Evolutionary conservation across 2,113 vertebrate species (phyloP).

Genomic region (Salminus brasiliensis): DNA sequence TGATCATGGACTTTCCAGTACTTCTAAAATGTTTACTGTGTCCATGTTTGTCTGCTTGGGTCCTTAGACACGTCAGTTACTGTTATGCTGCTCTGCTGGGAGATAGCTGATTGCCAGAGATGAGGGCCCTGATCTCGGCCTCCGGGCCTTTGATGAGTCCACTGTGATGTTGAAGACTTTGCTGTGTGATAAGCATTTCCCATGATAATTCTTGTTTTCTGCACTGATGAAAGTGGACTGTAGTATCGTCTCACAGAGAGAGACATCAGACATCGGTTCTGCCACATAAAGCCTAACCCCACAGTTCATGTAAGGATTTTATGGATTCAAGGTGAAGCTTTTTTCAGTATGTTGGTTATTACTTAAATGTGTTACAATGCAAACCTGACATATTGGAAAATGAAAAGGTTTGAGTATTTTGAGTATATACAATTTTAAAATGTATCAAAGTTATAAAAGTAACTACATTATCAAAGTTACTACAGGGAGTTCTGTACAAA

Average conservation of each 20-base stretch:
- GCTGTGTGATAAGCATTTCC: constrained; percentile 48
- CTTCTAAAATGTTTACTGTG: background rate
- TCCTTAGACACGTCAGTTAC: constrained; percentile 45
- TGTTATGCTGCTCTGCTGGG: constrained; percentile 30
- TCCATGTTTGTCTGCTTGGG: constrained; percentile 29
- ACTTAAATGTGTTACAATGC: background rate
- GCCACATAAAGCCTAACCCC: background rate
- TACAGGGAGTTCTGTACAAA: too few relatives aligned
- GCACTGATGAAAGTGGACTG: constrained; percentile 56
- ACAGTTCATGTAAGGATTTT: background rate
- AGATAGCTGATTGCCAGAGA: constrained; percentile 57
- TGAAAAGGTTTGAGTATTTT: too few relatives aligned
- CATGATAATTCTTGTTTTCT: constrained; percentile 53
- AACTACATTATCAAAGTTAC: too few relatives aligned
- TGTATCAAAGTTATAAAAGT: too few relatives aligned
- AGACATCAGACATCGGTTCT: constrained; percentile 7
- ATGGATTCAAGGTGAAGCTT: background rate
- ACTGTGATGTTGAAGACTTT: constrained; percentile 40
- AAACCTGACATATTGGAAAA: too few relatives aligned
- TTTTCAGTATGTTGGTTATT: background rate
- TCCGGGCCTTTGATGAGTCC: constrained; percentile 50
- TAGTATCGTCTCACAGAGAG: constrained; percentile 11
- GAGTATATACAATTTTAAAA: too few relatives aligned
- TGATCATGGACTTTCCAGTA: background rate
- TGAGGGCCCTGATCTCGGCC: constrained; percentile 44